Conservation (phyloP, 2,888 invertebrate genomes). For the Nipponacmea schrenckii region DNA sequence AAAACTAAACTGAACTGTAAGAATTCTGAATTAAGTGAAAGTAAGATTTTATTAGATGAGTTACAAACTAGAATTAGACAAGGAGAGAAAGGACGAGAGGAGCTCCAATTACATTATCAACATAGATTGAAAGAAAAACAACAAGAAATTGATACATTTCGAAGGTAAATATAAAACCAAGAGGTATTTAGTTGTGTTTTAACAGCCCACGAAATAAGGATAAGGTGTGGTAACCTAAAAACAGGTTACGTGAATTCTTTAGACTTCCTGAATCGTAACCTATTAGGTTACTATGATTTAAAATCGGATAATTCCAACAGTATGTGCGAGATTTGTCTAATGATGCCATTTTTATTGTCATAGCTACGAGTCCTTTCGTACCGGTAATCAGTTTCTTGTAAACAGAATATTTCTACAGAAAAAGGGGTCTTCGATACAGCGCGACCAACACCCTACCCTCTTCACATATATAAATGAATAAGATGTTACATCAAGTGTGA, state of each 20-base stretch:
- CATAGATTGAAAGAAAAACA: conserved; percentile 62
- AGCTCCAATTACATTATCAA: conserved; percentile 63
- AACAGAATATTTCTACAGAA: neutral
- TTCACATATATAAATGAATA: too few relatives aligned
- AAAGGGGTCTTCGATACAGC: neutral
- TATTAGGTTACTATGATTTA: neutral
- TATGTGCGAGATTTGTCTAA: too few relatives aligned
- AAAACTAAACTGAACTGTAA: conserved; percentile 51
- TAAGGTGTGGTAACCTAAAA: too few relatives aligned
- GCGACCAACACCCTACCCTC: neutral
- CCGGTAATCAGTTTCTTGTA: too few relatives aligned
- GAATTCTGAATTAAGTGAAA: conserved; percentile 62
- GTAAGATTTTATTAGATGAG: conserved; percentile 61
- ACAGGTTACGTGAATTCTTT: too few relatives aligned
- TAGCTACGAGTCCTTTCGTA: too few relatives aligned
- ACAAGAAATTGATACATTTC: conserved; percentile 59
- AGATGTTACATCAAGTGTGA: too few relatives aligned
- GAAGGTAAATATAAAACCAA: conserved; percentile 39
- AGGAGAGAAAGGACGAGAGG: conserved; percentile 54
- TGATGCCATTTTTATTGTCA: too few relatives aligned
- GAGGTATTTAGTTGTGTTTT: too few relatives aligned
- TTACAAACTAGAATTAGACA: conserved; percentile 43
- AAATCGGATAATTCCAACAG: too few relatives aligned
- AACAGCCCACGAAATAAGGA: too few relatives aligned
- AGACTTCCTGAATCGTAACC: too few relatives aligned